Percentiles rank a stretch among this genome's conserved stretches.
Conservation (phyloP, 2,797 vertebrate species). For the Sciurus vulgaris region DNA sequence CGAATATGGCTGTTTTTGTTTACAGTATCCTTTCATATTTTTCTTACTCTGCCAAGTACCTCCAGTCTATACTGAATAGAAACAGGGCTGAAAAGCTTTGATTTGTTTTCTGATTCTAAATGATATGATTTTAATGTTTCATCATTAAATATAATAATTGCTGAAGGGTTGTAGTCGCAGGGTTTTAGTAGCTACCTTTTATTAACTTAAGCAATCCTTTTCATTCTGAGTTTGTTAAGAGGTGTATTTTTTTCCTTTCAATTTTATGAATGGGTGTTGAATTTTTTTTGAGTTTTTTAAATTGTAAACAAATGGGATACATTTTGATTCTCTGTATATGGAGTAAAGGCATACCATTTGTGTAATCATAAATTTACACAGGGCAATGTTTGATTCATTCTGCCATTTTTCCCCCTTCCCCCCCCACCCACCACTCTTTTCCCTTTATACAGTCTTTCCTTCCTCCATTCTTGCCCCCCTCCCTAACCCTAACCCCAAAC, state of each 20-base stretch:
- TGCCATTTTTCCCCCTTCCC: no score
- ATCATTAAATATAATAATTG: neutral
- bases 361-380: no score
- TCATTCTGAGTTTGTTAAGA: neutral
- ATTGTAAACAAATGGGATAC: no score
- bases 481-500: no score
- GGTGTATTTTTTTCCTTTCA: neutral
- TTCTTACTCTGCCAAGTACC: neutral
- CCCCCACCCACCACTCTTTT: no score
- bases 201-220: neutral
- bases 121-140: constrained; percentile 17
- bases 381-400: no score
- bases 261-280: neutral
- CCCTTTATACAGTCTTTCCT: no score
- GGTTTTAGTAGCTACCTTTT: neutral
- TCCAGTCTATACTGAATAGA: neutral
- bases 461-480: no score
- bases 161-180: neutral
- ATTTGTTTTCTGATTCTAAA: constrained; percentile 2
- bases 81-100: neutral
- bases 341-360: no score
- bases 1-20: neutral
- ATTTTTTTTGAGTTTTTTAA: neutral
- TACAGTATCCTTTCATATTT: neutral
- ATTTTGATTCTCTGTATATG: no score